Conservation (phyloP, 92 coral and sea anemone species). For the Pocillopora grandis region DNA sequence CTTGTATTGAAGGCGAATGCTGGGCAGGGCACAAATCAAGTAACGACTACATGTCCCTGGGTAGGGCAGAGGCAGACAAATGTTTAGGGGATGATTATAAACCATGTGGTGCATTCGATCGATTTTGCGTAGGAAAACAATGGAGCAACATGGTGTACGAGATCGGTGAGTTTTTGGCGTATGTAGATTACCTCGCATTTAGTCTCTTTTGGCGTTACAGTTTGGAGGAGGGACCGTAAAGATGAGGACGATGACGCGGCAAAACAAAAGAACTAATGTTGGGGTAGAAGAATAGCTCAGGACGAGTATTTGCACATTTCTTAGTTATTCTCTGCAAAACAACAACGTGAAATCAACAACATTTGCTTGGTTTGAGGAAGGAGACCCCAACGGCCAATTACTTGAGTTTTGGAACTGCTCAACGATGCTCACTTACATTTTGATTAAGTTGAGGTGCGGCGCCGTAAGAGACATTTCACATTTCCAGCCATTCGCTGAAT, state of each 20-base stretch:
- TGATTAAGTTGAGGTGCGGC: too few species aligned
- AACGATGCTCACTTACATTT: too few species aligned
- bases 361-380: background rate
- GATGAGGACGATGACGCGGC: too few species aligned
- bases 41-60: background rate
- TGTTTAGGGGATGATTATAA: background rate
- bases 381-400: background rate
- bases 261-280: too few species aligned
- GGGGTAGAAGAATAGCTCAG: too few species aligned
- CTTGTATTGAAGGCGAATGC: slow-evolving; percentile 8
- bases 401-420: background rate
- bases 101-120: slow-evolving; percentile 9
- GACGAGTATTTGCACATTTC: too few species aligned
- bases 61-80: background rate
- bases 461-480: too few species aligned
- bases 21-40: slow-evolving; percentile 8
- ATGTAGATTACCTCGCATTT: background rate
- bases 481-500: too few species aligned
- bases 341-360: background rate
- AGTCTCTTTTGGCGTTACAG: too few species aligned
- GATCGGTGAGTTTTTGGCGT: slow-evolving; percentile 8
- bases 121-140: background rate
- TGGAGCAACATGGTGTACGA: slow-evolving; percentile 19
- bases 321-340: too few species aligned
- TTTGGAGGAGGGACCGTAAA: too few species aligned